Base-by-base conservation (phyloP, 2,797 vertebrate species). In the Tenualosa ilisha region DNA sequence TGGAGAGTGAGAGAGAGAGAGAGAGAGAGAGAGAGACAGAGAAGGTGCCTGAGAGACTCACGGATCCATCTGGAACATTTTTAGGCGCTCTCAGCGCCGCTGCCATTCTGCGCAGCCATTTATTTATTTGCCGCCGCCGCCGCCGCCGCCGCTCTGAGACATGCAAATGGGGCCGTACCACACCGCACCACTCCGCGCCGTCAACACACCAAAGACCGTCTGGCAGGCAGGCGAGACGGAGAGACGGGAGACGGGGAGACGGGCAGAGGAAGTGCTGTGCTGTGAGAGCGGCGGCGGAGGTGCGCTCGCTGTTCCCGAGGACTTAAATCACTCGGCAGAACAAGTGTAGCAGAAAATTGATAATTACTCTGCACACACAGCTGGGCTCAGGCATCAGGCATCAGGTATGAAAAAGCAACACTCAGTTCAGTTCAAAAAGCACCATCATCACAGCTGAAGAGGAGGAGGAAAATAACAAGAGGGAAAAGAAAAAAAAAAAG, bases 301-400 rank as follows among this genome's bases (percentile, higher is more conserved):
- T 13, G 51, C 2, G 9, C 51, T 53, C n/a, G 61, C 61, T 56
- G 40, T 59, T 87, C 79, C 9, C 7, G 84, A 85, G 82, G 79
- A 86, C 50, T 86, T 82, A 56, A 82, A 86, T 84, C 87, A 86
- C n/a, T 90, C 85, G 5, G 90, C 88, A 86, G 90, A 86, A 89
- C 86, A 90, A 89, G 89, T 82, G 86, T 86, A 85, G 82, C 89
- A 89, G 89, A 89, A 88, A 88, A 89, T 88, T 83, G 87, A 84
- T 87, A 86, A 86, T 88, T 83, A 89, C 83, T 87, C 31, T 79
- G 46, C 51, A 84, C 85, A 83, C 86, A 88, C 31, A 31, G 87
- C 86, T 89, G 87, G 83, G 86, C 82, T 85, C 85, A 54, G 59
- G 86, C 85, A n/a, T n/a, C n/a, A n/a, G n/a, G n/a, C n/a, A 31